Evolutionary conservation across 2,888 invertebrate genomes (phyloP).

Genomic region (Zootermopsis nevadensis): DNA sequence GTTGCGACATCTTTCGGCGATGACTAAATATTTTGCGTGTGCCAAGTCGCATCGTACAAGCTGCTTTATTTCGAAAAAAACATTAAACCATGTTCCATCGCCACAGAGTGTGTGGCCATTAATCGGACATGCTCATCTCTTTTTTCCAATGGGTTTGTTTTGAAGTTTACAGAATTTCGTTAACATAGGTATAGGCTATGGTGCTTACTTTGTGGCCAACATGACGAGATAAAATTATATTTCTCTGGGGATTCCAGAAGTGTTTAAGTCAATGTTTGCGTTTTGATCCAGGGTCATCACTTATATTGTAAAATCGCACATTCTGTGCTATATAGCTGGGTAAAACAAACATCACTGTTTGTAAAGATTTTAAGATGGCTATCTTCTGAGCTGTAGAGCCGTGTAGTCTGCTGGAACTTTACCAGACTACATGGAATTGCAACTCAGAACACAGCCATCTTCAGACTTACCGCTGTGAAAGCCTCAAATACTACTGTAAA

Average conservation of each 20-base stretch:
- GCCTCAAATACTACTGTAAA: no score
- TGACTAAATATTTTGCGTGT: neutral
- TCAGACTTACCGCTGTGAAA: no score
- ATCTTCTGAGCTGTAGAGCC: no score
- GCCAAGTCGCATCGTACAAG: neutral
- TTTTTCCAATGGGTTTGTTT: conserved; percentile 60
- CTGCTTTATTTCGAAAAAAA: conserved; percentile 45
- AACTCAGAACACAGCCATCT: no score
- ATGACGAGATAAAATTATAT: neutral
- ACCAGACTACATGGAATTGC: no score
- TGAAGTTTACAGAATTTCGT: neutral
- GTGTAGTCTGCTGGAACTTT: no score
- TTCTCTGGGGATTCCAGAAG: neutral
- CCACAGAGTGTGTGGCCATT: conserved; percentile 57
- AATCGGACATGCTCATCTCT: conserved; percentile 61
- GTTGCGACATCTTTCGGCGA: neutral
- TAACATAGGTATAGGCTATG: neutral
- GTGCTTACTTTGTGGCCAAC: neutral
- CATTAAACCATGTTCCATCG: conserved; percentile 56
- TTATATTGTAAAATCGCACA: no score
- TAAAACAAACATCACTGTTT: neutral
- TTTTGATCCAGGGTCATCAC: no score
- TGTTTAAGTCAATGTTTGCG: neutral
- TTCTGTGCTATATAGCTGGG: no score
- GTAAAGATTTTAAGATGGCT: no score